Conservation (phyloP, 2,113 vertebrate genomes). For the Cepphus grylle region DNA sequence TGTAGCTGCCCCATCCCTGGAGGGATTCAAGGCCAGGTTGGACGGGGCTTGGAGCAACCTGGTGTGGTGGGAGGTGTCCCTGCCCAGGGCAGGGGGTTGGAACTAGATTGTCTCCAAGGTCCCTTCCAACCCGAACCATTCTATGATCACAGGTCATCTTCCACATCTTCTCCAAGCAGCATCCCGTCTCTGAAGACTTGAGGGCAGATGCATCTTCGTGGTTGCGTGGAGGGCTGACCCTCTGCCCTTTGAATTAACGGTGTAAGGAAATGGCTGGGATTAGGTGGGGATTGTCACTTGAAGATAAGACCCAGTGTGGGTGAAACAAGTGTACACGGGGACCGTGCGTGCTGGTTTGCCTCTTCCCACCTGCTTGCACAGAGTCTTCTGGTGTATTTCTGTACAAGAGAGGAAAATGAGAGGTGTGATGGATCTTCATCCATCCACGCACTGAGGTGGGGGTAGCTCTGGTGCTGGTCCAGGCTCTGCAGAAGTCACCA, state of each 20-base stretch:
- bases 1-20: no score
- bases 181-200: rapidly evolving
- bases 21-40: no score
- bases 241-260: not conserved
- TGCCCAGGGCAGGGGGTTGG: no score
- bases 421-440: not conserved
- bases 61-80: no score
- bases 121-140: no score
- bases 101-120: no score
- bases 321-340: not conserved
- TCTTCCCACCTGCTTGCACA: rapidly evolving
- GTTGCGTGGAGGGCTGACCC: rapidly evolving
- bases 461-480: not conserved
- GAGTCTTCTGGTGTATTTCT: not conserved
- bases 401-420: not conserved
- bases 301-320: not conserved
- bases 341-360: rapidly evolving
- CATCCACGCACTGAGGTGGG: not conserved
- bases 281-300: not conserved
- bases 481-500: not conserved
- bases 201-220: rapidly evolving
- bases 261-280: not conserved
- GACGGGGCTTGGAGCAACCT: no score
- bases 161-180: not conserved
- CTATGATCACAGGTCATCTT: not conserved